A percentile compares a stretch with the other conserved stretches of the same genome.
These are phyloP conservation scores for Chrysomallon squamiferum DNA, from an alignment of 1,140 invertebrate genomes.

Conservation along the genomic window DNA sequence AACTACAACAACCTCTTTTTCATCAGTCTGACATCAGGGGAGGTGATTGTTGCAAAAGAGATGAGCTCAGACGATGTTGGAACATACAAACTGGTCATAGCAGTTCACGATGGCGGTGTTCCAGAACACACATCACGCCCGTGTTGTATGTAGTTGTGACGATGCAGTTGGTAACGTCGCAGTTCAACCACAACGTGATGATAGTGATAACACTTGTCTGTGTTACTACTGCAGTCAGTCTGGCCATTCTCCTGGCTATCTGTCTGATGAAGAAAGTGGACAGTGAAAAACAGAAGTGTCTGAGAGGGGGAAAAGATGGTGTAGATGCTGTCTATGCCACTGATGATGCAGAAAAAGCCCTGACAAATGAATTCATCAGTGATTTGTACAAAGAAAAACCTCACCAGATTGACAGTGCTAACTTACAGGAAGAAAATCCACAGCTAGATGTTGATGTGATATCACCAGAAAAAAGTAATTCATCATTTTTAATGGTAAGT, in stretches of 20 bases:
- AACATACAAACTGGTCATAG: constrained; percentile 38
- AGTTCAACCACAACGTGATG: constrained; percentile 38
- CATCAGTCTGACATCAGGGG: constrained; percentile 39
- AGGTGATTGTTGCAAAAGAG: constrained; percentile 33
- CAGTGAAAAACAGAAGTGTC: constrained; percentile 22
- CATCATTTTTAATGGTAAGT: too few species aligned
- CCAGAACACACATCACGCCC: constrained; percentile 28
- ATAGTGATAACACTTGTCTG: constrained; percentile 49
- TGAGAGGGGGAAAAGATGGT: not conserved
- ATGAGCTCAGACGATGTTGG: constrained; percentile 39
- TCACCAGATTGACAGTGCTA: too few species aligned
- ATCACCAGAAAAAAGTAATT: too few species aligned
- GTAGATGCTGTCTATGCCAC: not conserved
- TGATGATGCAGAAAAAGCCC: not conserved
- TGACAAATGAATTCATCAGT: too few species aligned
- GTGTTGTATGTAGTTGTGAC: constrained; percentile 40
- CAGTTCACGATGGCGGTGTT: constrained; percentile 39
- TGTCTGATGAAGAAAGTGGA: constrained; percentile 47
- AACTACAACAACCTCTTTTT: constrained; percentile 43
- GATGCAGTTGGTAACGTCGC: constrained; percentile 34
- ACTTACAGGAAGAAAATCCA: too few species aligned
- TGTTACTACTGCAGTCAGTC: constrained; percentile 45
- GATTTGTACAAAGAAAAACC: too few species aligned
- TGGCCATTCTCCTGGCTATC: constrained; percentile 49
- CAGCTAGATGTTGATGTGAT: too few species aligned